A percentile compares a stretch with the other conserved stretches of the same genome.
These are phyloP conservation scores for Drosophila mimica DNA, from an alignment of 2,888 invertebrate species.

Conservation along the genomic window DNA sequence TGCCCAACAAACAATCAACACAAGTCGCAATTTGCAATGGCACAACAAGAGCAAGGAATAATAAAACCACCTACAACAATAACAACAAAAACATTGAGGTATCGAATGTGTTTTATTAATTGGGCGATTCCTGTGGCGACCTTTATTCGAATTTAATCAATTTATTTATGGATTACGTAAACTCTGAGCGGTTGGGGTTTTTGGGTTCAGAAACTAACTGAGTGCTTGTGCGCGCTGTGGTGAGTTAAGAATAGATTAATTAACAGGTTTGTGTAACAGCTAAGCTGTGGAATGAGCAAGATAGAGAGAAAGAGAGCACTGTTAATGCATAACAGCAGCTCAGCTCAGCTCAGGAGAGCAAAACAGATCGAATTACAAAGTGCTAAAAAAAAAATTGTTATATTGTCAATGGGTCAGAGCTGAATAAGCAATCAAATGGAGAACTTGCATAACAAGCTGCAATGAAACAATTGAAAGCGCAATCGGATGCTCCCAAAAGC, in stretches of 20 bases:
- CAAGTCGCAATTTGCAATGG: conserved; percentile 46
- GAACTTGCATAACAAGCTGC: background rate
- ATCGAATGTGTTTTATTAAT: conserved; percentile 58
- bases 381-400: conserved; percentile 2
- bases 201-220: conserved; percentile 25
- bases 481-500: background rate
- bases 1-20: conserved; percentile 40
- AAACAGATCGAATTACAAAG: conserved; percentile 10
- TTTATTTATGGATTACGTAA: conserved; percentile 69
- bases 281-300: conserved; percentile 9
- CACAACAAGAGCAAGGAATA: conserved; percentile 35
- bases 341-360: background rate
- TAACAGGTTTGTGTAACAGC: conserved; percentile 27
- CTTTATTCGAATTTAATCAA: conserved; percentile 72
- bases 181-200: conserved; percentile 15
- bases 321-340: background rate
- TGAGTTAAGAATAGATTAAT: conserved; percentile 19
- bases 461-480: conserved; percentile 7
- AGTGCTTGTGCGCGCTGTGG: conserved; percentile 18
- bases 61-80: conserved; percentile 25
- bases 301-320: background rate
- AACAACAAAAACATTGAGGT: conserved; percentile 26
- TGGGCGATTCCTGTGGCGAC: conserved; percentile 57
- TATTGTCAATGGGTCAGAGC: conserved; percentile 3
- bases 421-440: conserved; percentile 7